A percentile compares a stretch with the other conserved stretches of the same genome.
These are phyloP conservation scores for Agrochola circellaris DNA, from an alignment of 2,888 invertebrate genomes.

Conservation along the genomic window DNA sequence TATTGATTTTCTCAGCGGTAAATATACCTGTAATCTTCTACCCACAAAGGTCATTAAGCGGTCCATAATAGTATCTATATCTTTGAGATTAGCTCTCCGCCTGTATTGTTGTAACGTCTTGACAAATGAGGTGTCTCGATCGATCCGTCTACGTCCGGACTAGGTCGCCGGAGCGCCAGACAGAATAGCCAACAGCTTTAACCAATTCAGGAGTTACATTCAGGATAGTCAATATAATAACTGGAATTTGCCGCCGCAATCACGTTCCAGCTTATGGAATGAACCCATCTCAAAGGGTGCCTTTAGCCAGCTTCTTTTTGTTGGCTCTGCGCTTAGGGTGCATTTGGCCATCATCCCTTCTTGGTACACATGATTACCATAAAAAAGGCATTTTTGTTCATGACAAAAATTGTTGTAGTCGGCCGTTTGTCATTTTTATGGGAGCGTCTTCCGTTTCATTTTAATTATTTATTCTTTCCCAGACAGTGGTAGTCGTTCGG, in stretches of 20 bases:
- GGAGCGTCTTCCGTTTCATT: constrained; percentile 31
- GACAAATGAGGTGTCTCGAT: constrained; percentile 47
- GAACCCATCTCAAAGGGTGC: not conserved
- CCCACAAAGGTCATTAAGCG: constrained; percentile 12
- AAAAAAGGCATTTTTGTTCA: constrained; percentile 28
- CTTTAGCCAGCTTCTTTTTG: not conserved
- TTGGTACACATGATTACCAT: constrained; percentile 21
- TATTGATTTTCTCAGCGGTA: constrained; percentile 40
- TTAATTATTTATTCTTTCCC: constrained; percentile 45
- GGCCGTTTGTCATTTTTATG: constrained; percentile 50
- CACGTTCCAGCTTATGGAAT: constrained; percentile 1
- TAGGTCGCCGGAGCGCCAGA: constrained; percentile 37
- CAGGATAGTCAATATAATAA: constrained; percentile 20
- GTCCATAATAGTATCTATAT: constrained; percentile 21
- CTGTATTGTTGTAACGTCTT: constrained; percentile 25
- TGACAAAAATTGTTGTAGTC: constrained; percentile 27
- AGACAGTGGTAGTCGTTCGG: constrained; percentile 14
- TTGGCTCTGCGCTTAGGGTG: constrained; percentile 11
- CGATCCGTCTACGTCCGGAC: constrained; percentile 44
- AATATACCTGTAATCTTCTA: constrained; percentile 32
- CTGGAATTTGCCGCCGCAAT: not conserved
- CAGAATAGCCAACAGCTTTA: constrained; percentile 23
- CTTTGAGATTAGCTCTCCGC: constrained; percentile 29
- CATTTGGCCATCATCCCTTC: constrained; percentile 14
- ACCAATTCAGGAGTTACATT: constrained; percentile 30